A percentile compares a stretch with the other conserved stretches of the same genome.
phyloP scores from a whole-genome alignment of 1,140 invertebrate genomes.

The Diorhabda sublineata region DNA sequence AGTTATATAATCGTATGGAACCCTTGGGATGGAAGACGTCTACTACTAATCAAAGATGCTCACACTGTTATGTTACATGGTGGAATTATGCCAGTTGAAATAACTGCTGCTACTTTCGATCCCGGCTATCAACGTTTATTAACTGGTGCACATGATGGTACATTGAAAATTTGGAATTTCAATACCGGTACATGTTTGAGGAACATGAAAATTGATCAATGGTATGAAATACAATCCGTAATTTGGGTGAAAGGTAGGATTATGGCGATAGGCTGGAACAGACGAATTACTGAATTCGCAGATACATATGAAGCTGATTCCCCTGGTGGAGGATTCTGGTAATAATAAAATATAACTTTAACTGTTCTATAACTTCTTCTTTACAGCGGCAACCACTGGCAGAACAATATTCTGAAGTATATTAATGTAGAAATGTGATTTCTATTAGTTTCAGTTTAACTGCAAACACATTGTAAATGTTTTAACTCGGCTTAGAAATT shows the following conservation, averaged over 20 bases:
- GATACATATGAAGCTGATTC: conserved; percentile 53
- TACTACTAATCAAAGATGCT: conserved; percentile 59
- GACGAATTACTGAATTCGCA: conserved; percentile 63
- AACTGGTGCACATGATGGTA: conserved; percentile 50
- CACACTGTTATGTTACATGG: conserved; percentile 59
- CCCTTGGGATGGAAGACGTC: conserved; percentile 58
- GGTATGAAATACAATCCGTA: conserved; percentile 56
- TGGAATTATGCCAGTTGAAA: conserved; percentile 61
- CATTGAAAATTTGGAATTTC: conserved; percentile 71
- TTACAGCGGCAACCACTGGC: too few species aligned
- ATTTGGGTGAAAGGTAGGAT: conserved; percentile 59
- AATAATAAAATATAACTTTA: neutral
- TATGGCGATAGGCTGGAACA: conserved; percentile 67
- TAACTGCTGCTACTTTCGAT: conserved; percentile 73
- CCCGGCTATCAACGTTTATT: conserved; percentile 62
- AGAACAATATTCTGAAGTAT: too few species aligned
- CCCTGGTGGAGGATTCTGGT: conserved; percentile 44
- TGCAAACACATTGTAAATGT: too few species aligned
- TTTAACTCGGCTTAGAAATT: too few species aligned
- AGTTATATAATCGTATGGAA: conserved; percentile 72
- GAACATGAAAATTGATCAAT: conserved; percentile 57
- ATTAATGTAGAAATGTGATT: too few species aligned
- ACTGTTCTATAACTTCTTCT: too few species aligned
- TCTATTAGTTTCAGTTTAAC: too few species aligned
- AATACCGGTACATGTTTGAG: conserved; percentile 66